Conservation (phyloP, 1,140 invertebrate genomes). For the Pollicipes pollicipes region DNA sequence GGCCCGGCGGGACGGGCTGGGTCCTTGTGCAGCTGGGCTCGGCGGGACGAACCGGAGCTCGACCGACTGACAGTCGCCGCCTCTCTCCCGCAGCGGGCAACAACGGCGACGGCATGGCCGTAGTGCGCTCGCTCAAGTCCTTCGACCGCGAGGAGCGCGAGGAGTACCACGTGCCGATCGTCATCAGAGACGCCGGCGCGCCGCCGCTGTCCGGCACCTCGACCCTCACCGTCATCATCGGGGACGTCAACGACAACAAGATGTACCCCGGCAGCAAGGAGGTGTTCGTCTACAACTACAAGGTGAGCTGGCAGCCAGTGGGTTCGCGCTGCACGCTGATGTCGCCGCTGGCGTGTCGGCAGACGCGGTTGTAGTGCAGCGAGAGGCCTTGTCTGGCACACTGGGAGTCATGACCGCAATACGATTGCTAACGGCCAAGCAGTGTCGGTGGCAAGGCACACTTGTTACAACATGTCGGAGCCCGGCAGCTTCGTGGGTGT, state of each 20-base stretch:
- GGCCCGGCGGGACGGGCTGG: too few species aligned
- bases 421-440: not conserved
- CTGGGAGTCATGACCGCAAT: too few species aligned
- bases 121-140: constrained; percentile 67
- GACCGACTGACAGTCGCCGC: too few species aligned
- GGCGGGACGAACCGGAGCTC: too few species aligned
- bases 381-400: not conserved
- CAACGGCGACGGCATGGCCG: constrained; percentile 87
- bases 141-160: constrained; percentile 92
- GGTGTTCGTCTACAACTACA: constrained; percentile 91
- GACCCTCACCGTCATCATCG: constrained; percentile 75
- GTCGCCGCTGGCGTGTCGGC: not conserved
- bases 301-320: too few species aligned
- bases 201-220: constrained; percentile 79
- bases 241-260: constrained; percentile 88
- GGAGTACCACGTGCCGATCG: constrained; percentile 82
- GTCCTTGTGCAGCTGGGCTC: too few species aligned
- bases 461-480: too few species aligned
- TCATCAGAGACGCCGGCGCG: constrained; percentile 79
- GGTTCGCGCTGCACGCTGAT: constrained; percentile 9
- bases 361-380: constrained; percentile 11
- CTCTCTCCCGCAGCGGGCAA: constrained; percentile 84
- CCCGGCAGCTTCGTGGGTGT: too few species aligned
- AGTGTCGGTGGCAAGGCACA: constrained; percentile 1
- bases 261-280: constrained; percentile 92